phyloP scores from a whole-genome alignment of 2,797 vertebrate genomes.

The Eulemur mongoz region DNA sequence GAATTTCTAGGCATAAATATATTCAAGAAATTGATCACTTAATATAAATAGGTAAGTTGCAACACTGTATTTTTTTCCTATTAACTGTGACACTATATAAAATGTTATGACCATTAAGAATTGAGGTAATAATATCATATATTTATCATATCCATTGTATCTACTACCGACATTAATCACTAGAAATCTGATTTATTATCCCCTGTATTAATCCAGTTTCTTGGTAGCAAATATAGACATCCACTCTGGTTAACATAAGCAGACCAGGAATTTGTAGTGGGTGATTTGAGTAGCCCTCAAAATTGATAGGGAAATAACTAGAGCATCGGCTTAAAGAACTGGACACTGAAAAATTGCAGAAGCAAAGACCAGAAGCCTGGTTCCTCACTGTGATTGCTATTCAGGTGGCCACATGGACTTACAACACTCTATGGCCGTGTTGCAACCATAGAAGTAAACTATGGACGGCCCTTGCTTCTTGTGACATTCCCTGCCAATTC shows the following conservation, averaged over 20 bases:
- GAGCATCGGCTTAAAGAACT: background rate
- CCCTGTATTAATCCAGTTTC: slow-evolving; percentile 49
- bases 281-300: background rate
- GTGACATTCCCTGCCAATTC: background rate
- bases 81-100: slow-evolving; percentile 52
- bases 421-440: background rate
- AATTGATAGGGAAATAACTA: background rate
- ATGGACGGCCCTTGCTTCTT: background rate
- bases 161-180: slow-evolving; percentile 53
- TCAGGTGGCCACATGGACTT: background rate
- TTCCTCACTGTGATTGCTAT: too few species aligned
- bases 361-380: background rate
- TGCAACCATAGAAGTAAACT: background rate
- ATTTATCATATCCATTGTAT: slow-evolving; percentile 67
- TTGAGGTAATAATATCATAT: slow-evolving; percentile 60
- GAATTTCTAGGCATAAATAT: background rate
- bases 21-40: background rate
- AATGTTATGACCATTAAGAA: slow-evolving; percentile 43
- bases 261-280: background rate
- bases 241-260: background rate
- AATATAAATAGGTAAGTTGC: background rate
- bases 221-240: background rate
- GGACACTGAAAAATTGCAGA: background rate
- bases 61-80: background rate
- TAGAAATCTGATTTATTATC: slow-evolving; percentile 61